Evolutionary conservation across 2,113 vertebrate genomes (phyloP), one percentile per base, ranked within the genome.

Genomic region (Neolamprologus falcicula): DNA sequence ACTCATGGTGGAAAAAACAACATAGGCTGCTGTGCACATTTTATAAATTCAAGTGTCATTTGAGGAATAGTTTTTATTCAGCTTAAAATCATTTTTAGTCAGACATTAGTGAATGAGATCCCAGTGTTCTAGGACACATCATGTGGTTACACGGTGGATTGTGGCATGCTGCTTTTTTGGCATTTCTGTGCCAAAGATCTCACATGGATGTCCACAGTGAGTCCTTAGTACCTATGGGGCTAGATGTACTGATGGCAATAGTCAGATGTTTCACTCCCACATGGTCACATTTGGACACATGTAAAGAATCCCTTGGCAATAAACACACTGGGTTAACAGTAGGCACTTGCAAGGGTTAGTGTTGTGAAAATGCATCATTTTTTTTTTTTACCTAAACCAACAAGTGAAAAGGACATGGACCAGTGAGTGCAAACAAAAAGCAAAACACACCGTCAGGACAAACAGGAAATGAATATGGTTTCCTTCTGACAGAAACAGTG

Each of bases 381-480:
- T 31, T 61, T 17, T 42, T 19, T 19, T 47, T 19, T 1, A 28
- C 24, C 9, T 5, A 50, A 76, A 50, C 40, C 71, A 28, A 16
- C 24, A 3, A 76, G 40, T 47, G 40, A 47, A 76, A 76, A 76
- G 24, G 40, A 28, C 66, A 42, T 10, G 37, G 24, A 45, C 7
- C 21, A 73, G 2, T 24, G 37, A 26, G 21, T 71, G 37, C 37
- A 45, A 10, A 42, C 35, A 71, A 71, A 71, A 40, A 13, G 7
- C 40, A 45, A 73, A 45, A 26, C 5, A 68, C 33, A 26, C 16
- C 2, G 0, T 0, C 68, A n/a, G 59, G 0, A 35, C 13, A 28
- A 76, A 28, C 40, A 50, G 24, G 68, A 76, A 76, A 76, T 19
- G 4, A 47, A 47, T 19, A 7, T 47, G 21, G 24, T 47, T 17